Evolutionary conservation across 2,888 invertebrate species (phyloP), one percentile per base, ranked within the genome.

Genomic region (Drosophila paranaensis): DNA sequence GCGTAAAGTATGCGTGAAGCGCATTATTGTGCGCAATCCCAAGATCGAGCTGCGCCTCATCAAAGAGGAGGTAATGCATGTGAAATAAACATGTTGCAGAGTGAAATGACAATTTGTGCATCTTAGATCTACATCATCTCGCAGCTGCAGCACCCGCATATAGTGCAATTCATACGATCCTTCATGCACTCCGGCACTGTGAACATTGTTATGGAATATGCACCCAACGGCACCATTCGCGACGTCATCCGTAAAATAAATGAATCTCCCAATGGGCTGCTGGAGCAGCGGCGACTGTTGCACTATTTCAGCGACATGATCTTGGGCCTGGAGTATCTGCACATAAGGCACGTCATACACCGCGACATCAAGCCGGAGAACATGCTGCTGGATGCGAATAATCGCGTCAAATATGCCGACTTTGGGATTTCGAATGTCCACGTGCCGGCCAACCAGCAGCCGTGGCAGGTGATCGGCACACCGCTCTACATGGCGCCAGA

Each of bases 401-500:
- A 95, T 40, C 93, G 94, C 0, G 95, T 95, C 0, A 96, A 96
- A 90, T 93, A 96, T n/a, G 96, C 96, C 8, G 96, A 96, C 90
- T 94, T 96, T 43, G 96, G 96, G 0, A 93, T 96, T 20, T 91
- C 93, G 6, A 76, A 89, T 30, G 82, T 93, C 13, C 85, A 91
- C 56, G 76, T 75, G 13, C 82, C 90, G 20, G 72, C 79, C 55
- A 88, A 85, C 13, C 61, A 79, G 25, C 50, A 73, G 60, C 67
- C 74, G 5, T 77, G 79, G 58, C 66, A 71, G 13, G 69, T 70
- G 1, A 27, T 75, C 27, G 96, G 96, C 5, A 96, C 96, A 0
- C 95, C 95, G 0, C 95, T 95, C 89, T 96, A 96, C 91, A 95
- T 96, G 95, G 95, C 95, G 13, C 96, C 96, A 4, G 96, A 96